phyloP scores from a whole-genome alignment of 2,888 invertebrate genomes.

The Mongoloraphidia duomilia region DNA sequence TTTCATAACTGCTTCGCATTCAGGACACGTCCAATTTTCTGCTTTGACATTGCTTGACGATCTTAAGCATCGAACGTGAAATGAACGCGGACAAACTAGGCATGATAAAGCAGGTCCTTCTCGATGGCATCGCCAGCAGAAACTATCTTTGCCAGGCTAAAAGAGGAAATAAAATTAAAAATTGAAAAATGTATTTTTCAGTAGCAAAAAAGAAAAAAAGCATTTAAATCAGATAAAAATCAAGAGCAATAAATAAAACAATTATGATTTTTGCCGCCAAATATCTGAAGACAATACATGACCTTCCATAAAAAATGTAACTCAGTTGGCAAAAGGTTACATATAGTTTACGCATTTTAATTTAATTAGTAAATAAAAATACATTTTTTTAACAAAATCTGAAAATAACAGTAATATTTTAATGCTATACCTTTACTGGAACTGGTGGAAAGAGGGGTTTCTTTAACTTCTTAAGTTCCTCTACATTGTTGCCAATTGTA shows the following conservation, averaged over 20 bases:
- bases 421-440: no score
- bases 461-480: constrained; percentile 14
- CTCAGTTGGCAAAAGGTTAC: no score
- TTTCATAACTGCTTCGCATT: constrained; percentile 59
- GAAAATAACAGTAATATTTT: no score
- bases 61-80: constrained; percentile 64
- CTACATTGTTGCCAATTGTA: constrained; percentile 16
- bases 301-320: no score
- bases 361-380: no score
- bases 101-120: constrained; percentile 50
- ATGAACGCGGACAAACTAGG: constrained; percentile 72
- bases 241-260: no score
- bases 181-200: no score
- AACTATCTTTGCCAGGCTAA: constrained; percentile 49
- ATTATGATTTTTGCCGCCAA: background rate
- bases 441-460: constrained; percentile 8
- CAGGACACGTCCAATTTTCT: constrained; percentile 73
- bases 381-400: no score
- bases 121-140: constrained; percentile 87
- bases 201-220: no score
- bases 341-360: no score
- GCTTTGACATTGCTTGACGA: constrained; percentile 27
- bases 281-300: no score
- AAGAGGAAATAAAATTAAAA: constrained; percentile 9
- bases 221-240: no score